Percentiles rank a stretch among this genome's conserved stretches.
These are phyloP conservation scores for Drosophila fulvimacula DNA, from an alignment of 2,888 invertebrate species.

Conservation along the genomic window DNA sequence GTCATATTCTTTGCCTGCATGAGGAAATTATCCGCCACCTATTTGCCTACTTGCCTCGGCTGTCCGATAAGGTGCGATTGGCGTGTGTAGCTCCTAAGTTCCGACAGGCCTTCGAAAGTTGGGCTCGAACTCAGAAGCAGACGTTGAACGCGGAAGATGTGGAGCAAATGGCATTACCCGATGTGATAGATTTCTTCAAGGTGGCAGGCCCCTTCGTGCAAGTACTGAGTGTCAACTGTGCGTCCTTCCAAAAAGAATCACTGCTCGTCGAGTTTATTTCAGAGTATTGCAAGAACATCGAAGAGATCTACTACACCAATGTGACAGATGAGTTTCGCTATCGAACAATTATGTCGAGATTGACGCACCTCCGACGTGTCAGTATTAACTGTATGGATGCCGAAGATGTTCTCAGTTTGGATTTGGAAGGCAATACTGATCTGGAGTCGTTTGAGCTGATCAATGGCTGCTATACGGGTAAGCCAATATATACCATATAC, in stretches of 20 bases:
- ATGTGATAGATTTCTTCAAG: constrained; percentile 64
- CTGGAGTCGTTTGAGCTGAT: constrained; percentile 61
- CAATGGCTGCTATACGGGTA: constrained; percentile 70
- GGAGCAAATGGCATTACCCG: constrained; percentile 59
- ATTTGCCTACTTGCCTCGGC: constrained; percentile 46
- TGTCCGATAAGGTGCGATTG: constrained; percentile 56
- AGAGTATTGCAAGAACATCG: constrained; percentile 60
- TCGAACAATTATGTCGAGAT: constrained; percentile 38
- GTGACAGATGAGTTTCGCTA: constrained; percentile 67
- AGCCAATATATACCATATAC: neutral
- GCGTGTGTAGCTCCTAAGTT: constrained; percentile 57
- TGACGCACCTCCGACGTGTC: constrained; percentile 45
- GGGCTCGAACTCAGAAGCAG: constrained; percentile 42
- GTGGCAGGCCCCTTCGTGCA: constrained; percentile 58
- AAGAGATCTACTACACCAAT: constrained; percentile 57
- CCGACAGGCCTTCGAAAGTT: constrained; percentile 46
- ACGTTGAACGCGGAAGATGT: constrained; percentile 46
- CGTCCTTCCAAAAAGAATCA: constrained; percentile 63
- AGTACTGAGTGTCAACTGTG: constrained; percentile 41
- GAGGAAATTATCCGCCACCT: constrained; percentile 58
- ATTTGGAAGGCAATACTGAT: constrained; percentile 48
- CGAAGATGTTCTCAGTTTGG: constrained; percentile 63
- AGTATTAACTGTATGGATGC: constrained; percentile 64
- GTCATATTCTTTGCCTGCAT: constrained; percentile 44
- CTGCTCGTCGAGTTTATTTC: constrained; percentile 63